Base-by-base conservation (phyloP, 35 echinoderm and acorn worm genomes). In the Apostichopus californicus region DNA sequence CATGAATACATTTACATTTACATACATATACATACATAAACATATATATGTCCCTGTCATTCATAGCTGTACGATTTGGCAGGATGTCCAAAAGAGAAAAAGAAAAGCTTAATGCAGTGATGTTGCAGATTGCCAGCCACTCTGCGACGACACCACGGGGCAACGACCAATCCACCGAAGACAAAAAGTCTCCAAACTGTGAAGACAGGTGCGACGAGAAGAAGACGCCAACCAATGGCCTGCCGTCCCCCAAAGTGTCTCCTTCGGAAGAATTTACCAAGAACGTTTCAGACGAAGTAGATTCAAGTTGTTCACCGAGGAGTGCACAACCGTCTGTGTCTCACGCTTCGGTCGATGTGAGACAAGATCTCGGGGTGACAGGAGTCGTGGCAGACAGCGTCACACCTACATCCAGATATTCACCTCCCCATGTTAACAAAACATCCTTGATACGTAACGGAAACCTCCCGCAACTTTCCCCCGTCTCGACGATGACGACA, bases 71-170 rank as follows among this genome's bases (percentile, higher is more conserved):
- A 28, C 26, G 26, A 28, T 28, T 28, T 28, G 26, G 26, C 26
- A 28, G 26, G 26, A 28, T 28, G 26, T 28, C 26, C 26, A 28
- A 28, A 28, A 28, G 26, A 28, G 26, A 28, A 28, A 28, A 28
- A n/a, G 94, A 92, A 79, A 94, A 94, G 63, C 64, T 97, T 10
- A 86, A 92, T 64, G 92, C 92, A 17, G 95, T 94, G 25, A 97
- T 90, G 87, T 73, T 92, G 65, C 86, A 94, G 68, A 94, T 97
- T 53, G 91, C 91, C 20, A 90, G 94, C 56, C 80, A 91, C 71
- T 78, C 71, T 9, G 46, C 9, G 25, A 26, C 22, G 55, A 13
- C 23, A 21, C 55, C 34, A n/a, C 57, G 79, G 2, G 68, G 86
- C 24, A 77, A 79, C 57, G 72, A 89, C 18, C 21, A 83, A 75